These are phyloP conservation scores for Scleropages formosus DNA, from an alignment of 2,797 vertebrate species.

Conservation along the genomic window DNA sequence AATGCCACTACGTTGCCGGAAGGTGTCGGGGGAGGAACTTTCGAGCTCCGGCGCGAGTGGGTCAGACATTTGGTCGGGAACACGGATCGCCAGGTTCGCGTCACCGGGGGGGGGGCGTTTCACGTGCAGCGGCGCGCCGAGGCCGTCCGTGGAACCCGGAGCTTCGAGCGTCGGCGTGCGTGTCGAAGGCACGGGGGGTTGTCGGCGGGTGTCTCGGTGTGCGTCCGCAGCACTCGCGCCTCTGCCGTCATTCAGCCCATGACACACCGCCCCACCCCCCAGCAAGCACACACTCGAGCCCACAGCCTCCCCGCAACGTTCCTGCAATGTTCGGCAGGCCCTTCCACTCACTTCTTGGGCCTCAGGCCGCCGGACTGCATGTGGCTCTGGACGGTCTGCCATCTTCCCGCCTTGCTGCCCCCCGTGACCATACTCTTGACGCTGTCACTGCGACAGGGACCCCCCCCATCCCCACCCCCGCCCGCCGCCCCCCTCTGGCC, in stretches of 20 bases:
- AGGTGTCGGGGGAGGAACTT: too few species aligned
- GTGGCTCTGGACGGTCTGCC: slow-evolving; percentile 94
- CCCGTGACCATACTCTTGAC: slow-evolving; percentile 77
- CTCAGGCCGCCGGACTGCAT: slow-evolving; percentile 93
- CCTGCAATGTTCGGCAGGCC: slow-evolving; percentile 40
- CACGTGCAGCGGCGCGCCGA: too few species aligned
- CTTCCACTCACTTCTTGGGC: slow-evolving; percentile 91
- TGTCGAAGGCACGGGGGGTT: too few species aligned
- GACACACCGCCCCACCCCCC: slow-evolving; percentile 34
- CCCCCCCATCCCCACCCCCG: slow-evolving; percentile 84
- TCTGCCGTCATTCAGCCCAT: not conserved
- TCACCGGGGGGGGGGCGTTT: too few species aligned
- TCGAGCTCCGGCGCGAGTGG: too few species aligned
- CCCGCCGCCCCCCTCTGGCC: slow-evolving; percentile 82
- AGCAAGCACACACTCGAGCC: slow-evolving; percentile 42
- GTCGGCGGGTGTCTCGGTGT: too few species aligned
- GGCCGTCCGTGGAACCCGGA: too few species aligned
- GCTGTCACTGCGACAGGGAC: slow-evolving; percentile 82
- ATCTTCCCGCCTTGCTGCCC: slow-evolving; percentile 82
- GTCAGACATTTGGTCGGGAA: too few species aligned
- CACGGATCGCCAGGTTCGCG: too few species aligned
- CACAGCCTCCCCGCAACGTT: slow-evolving; percentile 35
- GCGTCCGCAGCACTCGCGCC: too few species aligned
- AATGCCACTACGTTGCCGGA: too few species aligned
- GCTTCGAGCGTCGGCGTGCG: too few species aligned